Evolutionary conservation across 2,113 vertebrate genomes (phyloP).

Genomic region (Copsychus sechellarum): DNA sequence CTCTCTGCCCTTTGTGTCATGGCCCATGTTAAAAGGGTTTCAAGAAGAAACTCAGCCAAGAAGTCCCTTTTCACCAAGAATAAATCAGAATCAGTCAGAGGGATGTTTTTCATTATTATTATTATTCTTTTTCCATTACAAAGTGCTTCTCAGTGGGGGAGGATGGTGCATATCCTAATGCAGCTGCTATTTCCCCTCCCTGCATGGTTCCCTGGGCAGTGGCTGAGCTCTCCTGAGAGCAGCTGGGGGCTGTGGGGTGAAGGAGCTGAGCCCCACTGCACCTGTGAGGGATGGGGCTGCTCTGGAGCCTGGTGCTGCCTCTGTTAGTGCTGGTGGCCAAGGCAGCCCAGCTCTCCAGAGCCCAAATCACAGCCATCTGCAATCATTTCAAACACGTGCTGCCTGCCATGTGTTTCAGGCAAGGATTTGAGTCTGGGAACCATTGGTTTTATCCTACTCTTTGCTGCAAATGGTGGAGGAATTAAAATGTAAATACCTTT

Average conservation of each 20-base stretch:
- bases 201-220: background rate
- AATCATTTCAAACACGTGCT: background rate
- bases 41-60: background rate
- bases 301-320: background rate
- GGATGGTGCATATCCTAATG: background rate
- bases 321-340: fast-evolving
- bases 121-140: background rate
- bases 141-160: background rate
- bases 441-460: background rate
- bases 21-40: background rate
- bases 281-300: background rate
- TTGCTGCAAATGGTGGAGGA: background rate
- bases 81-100: background rate
- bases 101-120: background rate
- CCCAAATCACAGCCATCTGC: background rate
- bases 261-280: background rate
- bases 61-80: background rate
- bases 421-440: background rate
- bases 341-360: background rate
- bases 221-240: background rate
- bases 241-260: background rate
- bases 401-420: background rate
- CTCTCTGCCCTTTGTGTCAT: background rate
- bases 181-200: background rate
- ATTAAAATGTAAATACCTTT: background rate